Conservation (phyloP, 2,113 vertebrate genomes). For the Passer montanus region DNA sequence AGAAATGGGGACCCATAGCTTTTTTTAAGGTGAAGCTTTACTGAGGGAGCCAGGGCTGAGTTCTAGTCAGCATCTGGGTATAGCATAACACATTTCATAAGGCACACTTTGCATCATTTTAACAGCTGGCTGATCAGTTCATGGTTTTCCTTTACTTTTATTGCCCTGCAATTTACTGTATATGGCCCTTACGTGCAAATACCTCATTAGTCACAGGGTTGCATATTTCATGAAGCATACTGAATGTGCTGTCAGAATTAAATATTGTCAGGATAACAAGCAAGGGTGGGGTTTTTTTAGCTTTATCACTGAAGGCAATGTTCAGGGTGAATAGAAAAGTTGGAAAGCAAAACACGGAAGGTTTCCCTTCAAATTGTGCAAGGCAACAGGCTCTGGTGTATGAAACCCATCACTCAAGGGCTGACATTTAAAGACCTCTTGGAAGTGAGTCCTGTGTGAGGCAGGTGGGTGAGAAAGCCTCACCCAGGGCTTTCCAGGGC, state of each 20-base stretch:
- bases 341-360: slow-evolving; percentile 54
- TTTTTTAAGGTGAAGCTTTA: slow-evolving; percentile 16
- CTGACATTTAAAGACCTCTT: background rate
- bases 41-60: background rate
- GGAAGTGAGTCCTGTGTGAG: background rate
- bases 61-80: slow-evolving; percentile 33
- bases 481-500: background rate
- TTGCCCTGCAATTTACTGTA: slow-evolving; percentile 19
- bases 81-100: slow-evolving; percentile 42
- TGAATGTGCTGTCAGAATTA: slow-evolving; percentile 69
- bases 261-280: slow-evolving; percentile 67
- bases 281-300: slow-evolving; percentile 58
- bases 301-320: slow-evolving; percentile 70
- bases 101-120: slow-evolving; percentile 29
- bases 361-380: background rate
- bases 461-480: background rate
- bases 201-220: slow-evolving; percentile 55
- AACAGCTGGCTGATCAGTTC: slow-evolving; percentile 58
- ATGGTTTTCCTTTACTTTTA: slow-evolving; percentile 52
- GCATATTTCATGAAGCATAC: slow-evolving; percentile 48
- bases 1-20: background rate
- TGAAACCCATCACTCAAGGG: background rate
- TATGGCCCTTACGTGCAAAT: slow-evolving; percentile 54
- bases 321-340: slow-evolving; percentile 68
- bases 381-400: background rate